Conservation (phyloP, 2,888 invertebrate genomes). For the Caenorhabditis sp. region DNA sequence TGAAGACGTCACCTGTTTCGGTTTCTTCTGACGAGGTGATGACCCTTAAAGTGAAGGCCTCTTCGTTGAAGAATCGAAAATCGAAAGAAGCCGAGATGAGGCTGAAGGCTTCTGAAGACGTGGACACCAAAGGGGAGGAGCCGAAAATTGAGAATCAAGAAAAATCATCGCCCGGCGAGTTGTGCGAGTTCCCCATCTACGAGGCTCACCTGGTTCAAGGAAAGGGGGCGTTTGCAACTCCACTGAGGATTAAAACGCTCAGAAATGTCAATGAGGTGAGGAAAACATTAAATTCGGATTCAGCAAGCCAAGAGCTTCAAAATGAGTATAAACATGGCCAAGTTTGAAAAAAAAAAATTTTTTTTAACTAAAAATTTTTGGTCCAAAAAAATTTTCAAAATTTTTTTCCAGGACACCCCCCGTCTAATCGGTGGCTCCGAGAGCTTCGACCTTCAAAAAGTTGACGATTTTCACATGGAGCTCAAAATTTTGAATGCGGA, state of each 20-base stretch:
- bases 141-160: slow-evolving; percentile 23
- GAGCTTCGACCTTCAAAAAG: slow-evolving; percentile 21
- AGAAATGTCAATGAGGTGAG: slow-evolving; percentile 20
- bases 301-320: background rate
- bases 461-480: slow-evolving; percentile 34
- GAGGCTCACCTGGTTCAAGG: slow-evolving; percentile 58
- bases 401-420: slow-evolving; percentile 25
- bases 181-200: slow-evolving; percentile 59
- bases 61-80: slow-evolving; percentile 21
- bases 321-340: slow-evolving; percentile 2
- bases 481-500: slow-evolving; percentile 20
- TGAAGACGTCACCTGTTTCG: slow-evolving; percentile 44
- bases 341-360: background rate
- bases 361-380: background rate
- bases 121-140: too few species aligned
- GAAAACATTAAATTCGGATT: too few species aligned
- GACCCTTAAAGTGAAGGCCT: slow-evolving; percentile 47
- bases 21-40: slow-evolving; percentile 21
- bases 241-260: slow-evolving; percentile 45
- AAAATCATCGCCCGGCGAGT: background rate
- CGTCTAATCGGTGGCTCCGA: slow-evolving; percentile 58
- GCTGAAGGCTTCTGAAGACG: slow-evolving; percentile 1
- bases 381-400: too few species aligned
- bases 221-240: slow-evolving; percentile 39
- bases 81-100: slow-evolving; percentile 14